These are phyloP conservation scores for Argyresthia goedartella DNA, from an alignment of 2,888 invertebrate genomes.

Conservation along the genomic window DNA sequence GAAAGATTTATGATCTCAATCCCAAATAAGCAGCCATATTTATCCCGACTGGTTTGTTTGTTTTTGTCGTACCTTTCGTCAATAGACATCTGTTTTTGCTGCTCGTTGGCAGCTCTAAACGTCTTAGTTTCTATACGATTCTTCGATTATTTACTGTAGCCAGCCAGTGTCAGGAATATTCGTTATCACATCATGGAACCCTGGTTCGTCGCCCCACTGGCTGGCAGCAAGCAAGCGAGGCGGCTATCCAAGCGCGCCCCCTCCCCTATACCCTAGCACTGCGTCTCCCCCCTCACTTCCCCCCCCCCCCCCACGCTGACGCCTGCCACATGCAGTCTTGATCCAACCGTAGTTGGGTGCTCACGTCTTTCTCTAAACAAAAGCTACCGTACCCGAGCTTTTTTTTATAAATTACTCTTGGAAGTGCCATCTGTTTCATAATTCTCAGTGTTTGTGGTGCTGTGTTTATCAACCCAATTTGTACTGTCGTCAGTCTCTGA, in stretches of 20 bases:
- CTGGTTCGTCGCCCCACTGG: constrained; percentile 42
- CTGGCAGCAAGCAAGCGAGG: constrained; percentile 13
- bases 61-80: constrained; percentile 37
- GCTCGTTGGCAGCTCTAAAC: constrained; percentile 10
- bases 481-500: constrained; percentile 24
- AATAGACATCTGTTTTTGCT: constrained; percentile 41
- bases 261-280: constrained; percentile 21
- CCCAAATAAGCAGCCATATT: constrained; percentile 12
- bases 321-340: constrained; percentile 49
- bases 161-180: constrained; percentile 23
- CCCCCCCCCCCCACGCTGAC: constrained; percentile 21
- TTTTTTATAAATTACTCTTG: constrained; percentile 36
- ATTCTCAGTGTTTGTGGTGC: constrained; percentile 26
- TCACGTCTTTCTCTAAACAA: constrained; percentile 25
- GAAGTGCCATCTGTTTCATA: constrained; percentile 33
- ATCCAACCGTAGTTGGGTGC: constrained; percentile 23
- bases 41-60: constrained; percentile 31
- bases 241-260: constrained; percentile 27
- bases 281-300: constrained; percentile 11
- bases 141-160: too few species aligned
- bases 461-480: constrained; percentile 22
- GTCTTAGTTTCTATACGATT: too few species aligned
- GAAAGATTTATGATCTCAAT: constrained; percentile 30
- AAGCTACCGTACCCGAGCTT: constrained; percentile 61
- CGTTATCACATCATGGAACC: constrained; percentile 62